phyloP scores from a whole-genome alignment of 2,888 invertebrate genomes.

The Oscheius myriophilus region DNA sequence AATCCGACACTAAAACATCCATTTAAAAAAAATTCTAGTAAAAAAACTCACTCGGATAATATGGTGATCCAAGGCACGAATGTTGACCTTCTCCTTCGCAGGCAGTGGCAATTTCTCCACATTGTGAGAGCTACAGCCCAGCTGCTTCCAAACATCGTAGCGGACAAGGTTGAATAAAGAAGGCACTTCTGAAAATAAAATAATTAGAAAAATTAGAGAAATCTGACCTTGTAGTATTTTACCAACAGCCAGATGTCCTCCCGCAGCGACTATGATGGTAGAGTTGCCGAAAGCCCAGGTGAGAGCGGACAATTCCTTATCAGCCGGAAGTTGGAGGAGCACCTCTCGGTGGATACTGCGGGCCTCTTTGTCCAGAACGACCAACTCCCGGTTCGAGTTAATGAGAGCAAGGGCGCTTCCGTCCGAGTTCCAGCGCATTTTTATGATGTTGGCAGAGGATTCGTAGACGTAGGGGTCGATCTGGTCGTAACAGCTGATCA shows the following conservation, averaged over 20 bases:
- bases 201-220: conserved; percentile 82
- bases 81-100: conserved; percentile 74
- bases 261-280: conserved; percentile 86
- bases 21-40: background rate
- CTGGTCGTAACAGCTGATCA: conserved; percentile 50
- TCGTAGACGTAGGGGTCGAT: conserved; percentile 34
- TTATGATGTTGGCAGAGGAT: conserved; percentile 41
- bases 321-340: conserved; percentile 12
- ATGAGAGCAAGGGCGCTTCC: conserved; percentile 64
- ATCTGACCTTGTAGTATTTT: conserved; percentile 85
- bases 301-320: conserved; percentile 80
- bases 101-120: conserved; percentile 87
- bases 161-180: conserved; percentile 82
- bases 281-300: conserved; percentile 99
- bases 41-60: conserved; percentile 83
- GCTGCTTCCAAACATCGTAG: conserved; percentile 63
- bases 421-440: conserved; percentile 61
- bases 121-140: conserved; percentile 53
- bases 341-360: conserved; percentile 44
- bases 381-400: conserved; percentile 49
- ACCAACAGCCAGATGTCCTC: conserved; percentile 80
- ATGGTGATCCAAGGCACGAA: conserved; percentile 74
- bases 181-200: conserved; percentile 79
- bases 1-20: conserved; percentile 85
- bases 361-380: conserved; percentile 41